phyloP scores from a whole-genome alignment of 1,140 invertebrate genomes.

The Periplaneta americana region DNA sequence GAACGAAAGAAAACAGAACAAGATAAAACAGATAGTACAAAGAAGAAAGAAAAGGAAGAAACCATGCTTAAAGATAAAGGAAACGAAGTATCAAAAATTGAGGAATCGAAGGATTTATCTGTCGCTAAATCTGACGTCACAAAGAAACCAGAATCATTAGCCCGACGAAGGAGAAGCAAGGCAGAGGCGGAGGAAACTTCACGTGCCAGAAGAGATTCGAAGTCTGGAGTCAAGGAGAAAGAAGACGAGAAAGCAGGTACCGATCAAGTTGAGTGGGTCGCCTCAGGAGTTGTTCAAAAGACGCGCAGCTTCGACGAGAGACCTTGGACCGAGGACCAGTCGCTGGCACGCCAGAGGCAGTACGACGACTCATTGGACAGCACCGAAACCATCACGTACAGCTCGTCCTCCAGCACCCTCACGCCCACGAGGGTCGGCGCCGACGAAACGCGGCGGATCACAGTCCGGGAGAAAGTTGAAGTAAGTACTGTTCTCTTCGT shows the following conservation, averaged over 20 bases:
- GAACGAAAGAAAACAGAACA: constrained; percentile 15
- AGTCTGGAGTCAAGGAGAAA: constrained; percentile 9
- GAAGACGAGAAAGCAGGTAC: constrained; percentile 22
- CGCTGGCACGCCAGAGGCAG: background rate
- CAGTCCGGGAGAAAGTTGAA: background rate
- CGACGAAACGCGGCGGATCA: background rate
- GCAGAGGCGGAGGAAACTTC: constrained; percentile 12
- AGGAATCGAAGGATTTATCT: constrained; percentile 22
- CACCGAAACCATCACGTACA: background rate
- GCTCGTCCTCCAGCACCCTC: background rate
- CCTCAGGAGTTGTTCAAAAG: background rate
- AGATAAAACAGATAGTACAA: constrained; percentile 3
- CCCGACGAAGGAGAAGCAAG: constrained; percentile 18
- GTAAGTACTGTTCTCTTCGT: background rate
- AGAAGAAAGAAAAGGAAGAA: constrained; percentile 3
- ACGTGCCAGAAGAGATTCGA: constrained; percentile 13
- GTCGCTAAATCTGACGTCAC: constrained; percentile 20
- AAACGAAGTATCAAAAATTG: constrained; percentile 15
- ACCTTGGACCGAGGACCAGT: background rate
- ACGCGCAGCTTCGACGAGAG: background rate
- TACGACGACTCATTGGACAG: background rate
- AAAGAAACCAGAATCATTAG: constrained; percentile 5
- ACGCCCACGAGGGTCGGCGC: background rate
- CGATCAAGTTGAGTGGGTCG: constrained; percentile 18
- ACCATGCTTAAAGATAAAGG: background rate